Evolutionary conservation across 2,888 invertebrate species (phyloP), one percentile per base, ranked within the genome.

Genomic region (Lamproptera curius): DNA sequence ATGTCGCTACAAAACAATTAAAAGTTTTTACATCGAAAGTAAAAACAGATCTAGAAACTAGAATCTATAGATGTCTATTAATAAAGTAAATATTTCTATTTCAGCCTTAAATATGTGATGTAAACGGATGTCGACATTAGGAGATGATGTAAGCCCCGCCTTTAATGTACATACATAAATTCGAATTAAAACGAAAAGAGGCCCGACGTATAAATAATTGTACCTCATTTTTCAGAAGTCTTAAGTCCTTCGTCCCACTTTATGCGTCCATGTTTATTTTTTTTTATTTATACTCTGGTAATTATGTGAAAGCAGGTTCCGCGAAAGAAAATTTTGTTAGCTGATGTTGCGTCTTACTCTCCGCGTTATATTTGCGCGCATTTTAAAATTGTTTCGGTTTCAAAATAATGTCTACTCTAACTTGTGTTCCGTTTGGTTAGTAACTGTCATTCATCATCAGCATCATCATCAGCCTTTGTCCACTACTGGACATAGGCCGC

Each of bases 101-200:
- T n/a, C n/a, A n/a, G n/a, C n/a, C n/a, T n/a, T n/a, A n/a, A n/a
- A n/a, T n/a, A n/a, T n/a, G n/a, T n/a, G n/a, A n/a, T n/a, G n/a
- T n/a, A n/a, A n/a, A n/a, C n/a, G n/a, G n/a, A n/a, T n/a, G n/a
- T n/a, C n/a, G n/a, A n/a, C n/a, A n/a, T n/a, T n/a, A n/a, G 58
- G 59, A 47, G 54, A 54, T 58, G 58, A 65, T 70, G 64, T 75
- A 77, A 78, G 76, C 75, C 66, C 70, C 72, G 77, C 74, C 74
- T 76, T 73, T 77, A 77, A 83, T 79, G 76, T 77, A 70, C 70
- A 77, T 73, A 76, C 77, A 84, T 85, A 84, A 83, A 85, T 85
- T 76, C 74, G 81, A 82, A 83, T 85, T 84, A 82, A 83, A 80
- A 79, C 73, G 65, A 63, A 74, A 83, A 76, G 73, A 78, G 76